phyloP scores from a whole-genome alignment of 2,797 vertebrate genomes.

The Uromys caudimaculatus region DNA sequence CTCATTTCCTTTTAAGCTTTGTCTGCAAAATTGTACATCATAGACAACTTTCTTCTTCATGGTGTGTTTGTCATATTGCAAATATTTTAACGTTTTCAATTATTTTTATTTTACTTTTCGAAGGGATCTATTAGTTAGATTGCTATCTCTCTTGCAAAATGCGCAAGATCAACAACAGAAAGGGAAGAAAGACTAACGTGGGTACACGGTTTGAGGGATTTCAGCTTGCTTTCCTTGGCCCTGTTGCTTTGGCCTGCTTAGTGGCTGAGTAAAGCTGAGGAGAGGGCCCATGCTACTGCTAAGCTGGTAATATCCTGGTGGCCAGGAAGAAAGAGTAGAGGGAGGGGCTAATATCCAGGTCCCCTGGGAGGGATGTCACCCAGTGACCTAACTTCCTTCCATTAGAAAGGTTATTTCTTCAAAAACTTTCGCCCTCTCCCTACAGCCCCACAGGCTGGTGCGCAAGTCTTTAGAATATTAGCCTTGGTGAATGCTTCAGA shows the following conservation, averaged over 20 bases:
- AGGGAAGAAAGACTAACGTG: background rate
- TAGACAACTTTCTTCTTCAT: background rate
- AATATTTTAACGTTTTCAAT: background rate
- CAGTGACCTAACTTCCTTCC: background rate
- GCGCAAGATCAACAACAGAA: background rate
- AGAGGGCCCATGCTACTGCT: too few species aligned
- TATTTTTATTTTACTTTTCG: conserved; percentile 34
- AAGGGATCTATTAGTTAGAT: background rate
- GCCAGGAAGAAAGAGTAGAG: background rate
- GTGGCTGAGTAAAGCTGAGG: too few species aligned
- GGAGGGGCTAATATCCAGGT: background rate
- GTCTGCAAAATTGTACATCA: conserved; percentile 15
- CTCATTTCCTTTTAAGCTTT: background rate
- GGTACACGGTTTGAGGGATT: background rate
- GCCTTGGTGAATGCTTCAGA: background rate
- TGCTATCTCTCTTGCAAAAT: background rate
- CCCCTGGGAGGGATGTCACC: background rate
- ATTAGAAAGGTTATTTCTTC: background rate
- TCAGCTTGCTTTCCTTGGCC: background rate
- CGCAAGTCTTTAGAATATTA: background rate
- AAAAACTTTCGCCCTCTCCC: background rate
- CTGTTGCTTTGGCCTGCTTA: background rate
- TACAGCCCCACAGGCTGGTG: background rate
- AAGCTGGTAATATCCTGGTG: background rate
- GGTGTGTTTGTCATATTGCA: background rate